Evolutionary conservation across 2,888 invertebrate species (phyloP), one percentile per base, ranked within the genome.

Genomic region (Plemyria rubiginata): DNA sequence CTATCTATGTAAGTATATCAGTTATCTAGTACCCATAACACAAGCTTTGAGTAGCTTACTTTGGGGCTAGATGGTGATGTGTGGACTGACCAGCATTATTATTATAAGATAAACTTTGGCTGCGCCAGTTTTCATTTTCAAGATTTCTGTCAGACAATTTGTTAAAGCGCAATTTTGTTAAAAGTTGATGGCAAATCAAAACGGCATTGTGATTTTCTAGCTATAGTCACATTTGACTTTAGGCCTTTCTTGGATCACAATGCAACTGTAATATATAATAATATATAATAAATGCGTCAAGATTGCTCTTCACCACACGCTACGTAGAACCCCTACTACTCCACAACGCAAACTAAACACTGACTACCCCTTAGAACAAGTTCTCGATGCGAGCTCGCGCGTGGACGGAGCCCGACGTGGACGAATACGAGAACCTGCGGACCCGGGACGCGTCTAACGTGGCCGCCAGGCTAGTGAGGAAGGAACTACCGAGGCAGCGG

Each of bases 351-450:
- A 32, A 62, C 61, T 70, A 60, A 66, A 43, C 16, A 45, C 0
- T 8, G 9, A 50, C 13, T 28, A 4, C 45, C 45, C 61, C 63
- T 54, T 93, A 97, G 97, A 96, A 94, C 76, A 97, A 97, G 85
- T 97, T 97, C 87, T 95, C 95, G 71, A 96, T 96, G 78, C 94
- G 97, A 52, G 96, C 96, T 62, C 94, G 97, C 72, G 97, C 96
- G 16, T 97, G 97, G 97, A 94, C 95, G 50, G 96, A 97, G 80
- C 95, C 96, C 12, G 88, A 93, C 0, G 87, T 65, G 0, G 80
- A 82, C 0, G 86, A 85, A 5, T 60, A 59, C 6, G 86, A 85
- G 7, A 89, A 89, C 29, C 53, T 86, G 53, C 68, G 62, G 40
- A 71, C 77, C 6, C 64, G 86, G 0, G 85, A 80, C 0, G 74